Evolutionary conservation across 2,797 vertebrate species (phyloP), one percentile per base, ranked within the genome.

Genomic region (Jordanella pulchra): DNA sequence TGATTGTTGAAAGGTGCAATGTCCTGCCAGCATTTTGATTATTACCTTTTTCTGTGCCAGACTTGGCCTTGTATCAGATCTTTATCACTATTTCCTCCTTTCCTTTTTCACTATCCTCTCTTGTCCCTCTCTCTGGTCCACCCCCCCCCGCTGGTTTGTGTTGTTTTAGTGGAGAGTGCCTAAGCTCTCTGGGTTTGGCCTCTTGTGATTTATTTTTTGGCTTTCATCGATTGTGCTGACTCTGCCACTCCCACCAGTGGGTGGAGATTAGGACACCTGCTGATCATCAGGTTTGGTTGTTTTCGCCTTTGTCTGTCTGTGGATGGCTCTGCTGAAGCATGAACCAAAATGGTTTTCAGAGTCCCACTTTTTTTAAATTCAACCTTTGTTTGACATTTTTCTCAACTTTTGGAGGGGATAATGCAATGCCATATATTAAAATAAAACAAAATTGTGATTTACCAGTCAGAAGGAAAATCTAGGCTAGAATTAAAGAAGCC

Each of bases 21-120:
- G 81, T 86, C 83, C 81, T 81, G 87, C 83, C 1, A 71, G 85
- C 82, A 77, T 84, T 89, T 89, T 84, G 80, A 91, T 88, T 85
- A 86, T 89, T 89, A 79, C 76, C 81, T 78, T 81, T 55, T 76
- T 78, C 64, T 79, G 77, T 81, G 78, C 83, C 81, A 81, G 78
- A 66, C 77, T 77, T 21, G 4, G 67, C 82, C 82, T 77, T 35
- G 80, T 73, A 80, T 86, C 73, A 78, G 78, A 87, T 86, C 75
- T 82, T 67, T 73, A 78, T 83, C 83, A 70, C 65, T 51, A 54
- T 81, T 83, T 79, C 76, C 69, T 56, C 18, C 67, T 63, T 45
- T 84, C 76, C 55, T 47, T 67, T 65, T 47, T n/a, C 65, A 66
- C 32, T 70, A 64, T 55, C 42, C n/a, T 51, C 55, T 55, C 32